phyloP scores from a whole-genome alignment of 2,888 invertebrate genomes.

The Drosophila suboccidentalis region DNA sequence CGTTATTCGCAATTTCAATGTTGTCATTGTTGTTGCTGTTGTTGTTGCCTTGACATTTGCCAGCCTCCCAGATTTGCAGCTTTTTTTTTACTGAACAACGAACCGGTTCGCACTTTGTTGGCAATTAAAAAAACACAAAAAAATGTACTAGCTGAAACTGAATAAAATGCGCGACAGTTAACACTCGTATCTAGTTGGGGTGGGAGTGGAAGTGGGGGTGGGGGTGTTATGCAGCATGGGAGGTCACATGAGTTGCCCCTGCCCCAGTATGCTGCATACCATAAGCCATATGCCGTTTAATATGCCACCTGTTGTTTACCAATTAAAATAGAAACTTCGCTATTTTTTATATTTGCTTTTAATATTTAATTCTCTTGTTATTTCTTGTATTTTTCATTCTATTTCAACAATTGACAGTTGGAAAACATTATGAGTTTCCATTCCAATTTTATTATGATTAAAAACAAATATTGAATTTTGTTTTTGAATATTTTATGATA shows the following conservation, averaged over 20 bases:
- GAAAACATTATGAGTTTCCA: no score
- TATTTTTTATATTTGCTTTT: background rate
- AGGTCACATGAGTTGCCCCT: conserved; percentile 29
- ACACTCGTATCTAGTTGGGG: background rate
- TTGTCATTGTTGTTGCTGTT: conserved; percentile 28
- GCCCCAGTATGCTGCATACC: conserved; percentile 33
- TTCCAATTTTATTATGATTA: no score
- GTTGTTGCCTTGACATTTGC: conserved; percentile 64
- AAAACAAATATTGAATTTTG: no score
- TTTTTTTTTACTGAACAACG: conserved; percentile 41
- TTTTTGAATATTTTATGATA: no score
- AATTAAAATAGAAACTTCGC: background rate
- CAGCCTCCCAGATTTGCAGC: conserved; percentile 39
- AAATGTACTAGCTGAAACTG: conserved; percentile 2
- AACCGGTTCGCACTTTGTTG: conserved; percentile 64
- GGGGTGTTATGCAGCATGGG: background rate
- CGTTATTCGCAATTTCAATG: conserved; percentile 33
- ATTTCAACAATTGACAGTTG: no score
- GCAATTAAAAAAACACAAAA: conserved; percentile 57
- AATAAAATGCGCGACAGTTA: conserved; percentile 26
- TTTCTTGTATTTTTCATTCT: background rate
- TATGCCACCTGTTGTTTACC: conserved; percentile 17
- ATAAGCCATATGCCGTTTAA: background rate
- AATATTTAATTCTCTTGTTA: background rate
- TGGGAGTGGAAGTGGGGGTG: background rate